These are phyloP conservation scores for Rhagoletis zephyria DNA, from an alignment of 1,140 invertebrate genomes.

Conservation along the genomic window DNA sequence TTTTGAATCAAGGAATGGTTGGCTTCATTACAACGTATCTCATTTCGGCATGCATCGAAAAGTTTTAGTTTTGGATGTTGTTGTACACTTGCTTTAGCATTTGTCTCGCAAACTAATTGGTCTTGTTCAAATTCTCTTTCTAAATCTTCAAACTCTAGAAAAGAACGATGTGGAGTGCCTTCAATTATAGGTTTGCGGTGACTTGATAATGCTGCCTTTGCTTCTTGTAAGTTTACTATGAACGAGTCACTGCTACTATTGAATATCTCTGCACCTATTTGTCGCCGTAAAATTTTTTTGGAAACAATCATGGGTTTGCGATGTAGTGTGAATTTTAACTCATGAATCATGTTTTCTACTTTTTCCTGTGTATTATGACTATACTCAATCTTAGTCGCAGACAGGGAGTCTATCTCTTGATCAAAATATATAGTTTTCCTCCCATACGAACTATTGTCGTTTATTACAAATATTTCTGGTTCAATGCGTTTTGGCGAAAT, in stretches of 20 bases:
- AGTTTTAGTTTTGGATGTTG: too few relatives aligned
- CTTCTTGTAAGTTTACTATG: slow-evolving; percentile 10
- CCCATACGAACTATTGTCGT: not conserved
- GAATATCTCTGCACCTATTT: not conserved
- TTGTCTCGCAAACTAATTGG: not conserved
- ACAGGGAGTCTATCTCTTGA: not conserved
- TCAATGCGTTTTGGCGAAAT: not conserved
- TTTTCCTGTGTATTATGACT: not conserved
- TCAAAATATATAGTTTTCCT: slow-evolving; percentile 11
- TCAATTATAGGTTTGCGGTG: not conserved
- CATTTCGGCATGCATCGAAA: too few relatives aligned
- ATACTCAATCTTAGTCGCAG: not conserved
- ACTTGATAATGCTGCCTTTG: not conserved
- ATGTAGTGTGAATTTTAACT: not conserved
- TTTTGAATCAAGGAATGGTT: too few relatives aligned
- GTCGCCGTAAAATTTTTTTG: not conserved
- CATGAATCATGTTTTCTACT: not conserved
- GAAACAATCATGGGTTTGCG: not conserved
- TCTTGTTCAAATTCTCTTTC: slow-evolving; percentile 37
- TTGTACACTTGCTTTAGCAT: not conserved
- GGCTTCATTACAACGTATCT: too few relatives aligned
- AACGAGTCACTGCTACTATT: slow-evolving; percentile 22
- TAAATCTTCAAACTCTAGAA: slow-evolving; percentile 49
- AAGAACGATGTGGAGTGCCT: slow-evolving; percentile 45
- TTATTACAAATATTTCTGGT: not conserved